These are phyloP conservation scores for Batillaria attramentaria DNA, from an alignment of 1,140 invertebrate genomes.

Conservation along the genomic window DNA sequence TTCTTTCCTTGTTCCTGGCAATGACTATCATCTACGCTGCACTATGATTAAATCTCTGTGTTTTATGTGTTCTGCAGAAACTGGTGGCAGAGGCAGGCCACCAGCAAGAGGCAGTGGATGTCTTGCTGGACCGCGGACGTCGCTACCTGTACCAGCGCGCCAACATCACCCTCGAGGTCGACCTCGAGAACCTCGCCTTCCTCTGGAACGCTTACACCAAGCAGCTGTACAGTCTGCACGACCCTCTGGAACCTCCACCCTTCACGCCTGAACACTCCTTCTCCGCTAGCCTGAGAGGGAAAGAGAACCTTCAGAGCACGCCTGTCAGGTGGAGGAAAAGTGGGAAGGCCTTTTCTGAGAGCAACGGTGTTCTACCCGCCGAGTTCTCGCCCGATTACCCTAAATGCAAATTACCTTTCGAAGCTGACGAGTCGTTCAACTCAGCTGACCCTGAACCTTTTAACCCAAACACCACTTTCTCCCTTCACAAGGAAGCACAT, in stretches of 20 bases:
- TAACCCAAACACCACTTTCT: background rate
- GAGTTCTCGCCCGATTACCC: too few relatives aligned
- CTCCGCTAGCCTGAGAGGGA: background rate
- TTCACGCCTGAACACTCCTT: too few relatives aligned
- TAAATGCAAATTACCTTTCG: too few relatives aligned
- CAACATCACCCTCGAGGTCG: slow-evolving; percentile 26
- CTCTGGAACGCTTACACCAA: slow-evolving; percentile 35
- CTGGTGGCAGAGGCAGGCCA: slow-evolving; percentile 31
- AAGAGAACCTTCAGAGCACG: slow-evolving; percentile 21
- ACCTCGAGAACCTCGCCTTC: slow-evolving; percentile 33
- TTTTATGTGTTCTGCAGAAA: slow-evolving; percentile 28
- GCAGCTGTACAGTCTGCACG: slow-evolving; percentile 9
- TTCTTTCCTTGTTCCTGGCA: background rate
- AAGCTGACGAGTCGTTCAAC: too few relatives aligned
- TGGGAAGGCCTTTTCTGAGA: background rate
- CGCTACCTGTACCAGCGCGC: slow-evolving; percentile 18
- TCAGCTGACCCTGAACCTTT: too few relatives aligned
- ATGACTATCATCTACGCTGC: background rate
- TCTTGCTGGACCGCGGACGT: slow-evolving; percentile 27
- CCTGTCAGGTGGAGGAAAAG: background rate
- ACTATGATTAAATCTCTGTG: background rate
- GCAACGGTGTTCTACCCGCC: too few relatives aligned
- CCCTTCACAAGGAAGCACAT: background rate
- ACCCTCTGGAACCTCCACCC: too few relatives aligned
- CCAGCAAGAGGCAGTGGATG: slow-evolving; percentile 32